Base-by-base conservation (phyloP, 2,888 invertebrate species). In the Cinara cedri region DNA sequence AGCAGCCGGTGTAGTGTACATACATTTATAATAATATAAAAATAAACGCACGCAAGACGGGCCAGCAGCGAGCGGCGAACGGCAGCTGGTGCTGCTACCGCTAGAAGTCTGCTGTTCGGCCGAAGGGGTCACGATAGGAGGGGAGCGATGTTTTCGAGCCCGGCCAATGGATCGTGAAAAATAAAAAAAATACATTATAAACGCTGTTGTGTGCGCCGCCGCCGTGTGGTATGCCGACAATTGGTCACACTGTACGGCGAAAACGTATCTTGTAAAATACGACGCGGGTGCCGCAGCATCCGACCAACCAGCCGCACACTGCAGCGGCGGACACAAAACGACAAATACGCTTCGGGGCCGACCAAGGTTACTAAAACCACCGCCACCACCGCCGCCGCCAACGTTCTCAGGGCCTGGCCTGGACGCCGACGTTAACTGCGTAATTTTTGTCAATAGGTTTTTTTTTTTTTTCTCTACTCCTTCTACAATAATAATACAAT, bases 81-180 rank as follows among this genome's bases (percentile, higher is more conserved):
- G 6, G 68, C 68, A 3, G 68, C 65, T 21, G 21, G 19, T 19
- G 34, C 24, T 24, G 68, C n/a, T 6, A 10, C 55, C n/a, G 55
- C 16, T 21, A 16, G 6, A n/a, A 57, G 71, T 55, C 55, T 57
- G 16, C 14, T n/a, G 11, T 11, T 11, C 19, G 8, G 21, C 21
- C 51, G 72, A 68, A 57, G 76, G 75, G 76, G 76, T 68, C 76
- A 78, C 21, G 68, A 74, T 74, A 16, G n/a, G 76, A 46, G 68
- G 76, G 76, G 68, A 19, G 57, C n/a, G 16, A 57, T 78, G 55
- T 78, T 68, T 57, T 70, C 46, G 68, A 68, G 68, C 6, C 26
- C 66, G 66, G 49, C 76, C 66, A 76, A 76, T 66, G 66, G 66
- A 57, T 78, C 66, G 68, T 76, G 54, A 60, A 68, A 46, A 68